These are phyloP conservation scores for Seladonia tumulorum DNA, from an alignment of 2,888 invertebrate genomes.

Conservation along the genomic window DNA sequence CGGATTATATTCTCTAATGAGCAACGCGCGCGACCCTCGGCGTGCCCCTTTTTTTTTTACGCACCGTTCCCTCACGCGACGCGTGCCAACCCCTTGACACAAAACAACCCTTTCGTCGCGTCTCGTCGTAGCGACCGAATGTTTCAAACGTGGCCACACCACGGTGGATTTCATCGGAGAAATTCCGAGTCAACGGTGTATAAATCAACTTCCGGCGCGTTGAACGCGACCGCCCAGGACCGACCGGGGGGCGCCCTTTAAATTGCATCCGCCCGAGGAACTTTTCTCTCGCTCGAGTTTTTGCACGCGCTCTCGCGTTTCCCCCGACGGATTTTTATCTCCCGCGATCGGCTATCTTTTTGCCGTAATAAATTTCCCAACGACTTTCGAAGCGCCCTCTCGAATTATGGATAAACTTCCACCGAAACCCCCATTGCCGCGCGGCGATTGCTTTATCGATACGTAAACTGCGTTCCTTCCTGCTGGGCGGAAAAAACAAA, in stretches of 20 bases:
- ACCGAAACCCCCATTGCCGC: not conserved
- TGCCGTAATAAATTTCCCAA: not conserved
- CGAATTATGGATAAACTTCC: not conserved
- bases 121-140: not conserved
- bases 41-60: conserved; percentile 38
- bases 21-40: conserved; percentile 38
- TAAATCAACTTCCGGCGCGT: conserved; percentile 8
- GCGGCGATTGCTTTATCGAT: conserved; percentile 6
- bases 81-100: conserved; percentile 6
- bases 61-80: conserved; percentile 51
- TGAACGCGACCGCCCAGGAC: not conserved
- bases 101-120: not conserved
- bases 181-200: not conserved
- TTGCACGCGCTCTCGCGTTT: no score
- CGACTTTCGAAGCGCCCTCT: not conserved
- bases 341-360: not conserved
- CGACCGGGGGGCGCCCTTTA: not conserved
- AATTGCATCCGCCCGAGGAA: not conserved
- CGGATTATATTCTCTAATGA: conserved; percentile 59
- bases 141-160: not conserved
- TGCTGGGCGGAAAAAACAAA: not conserved
- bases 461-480: not conserved
- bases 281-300: not conserved
- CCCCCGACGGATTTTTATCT: not conserved
- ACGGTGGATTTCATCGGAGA: not conserved